Conservation (phyloP, 2,888 invertebrate genomes). For the Cephalotes varians region DNA sequence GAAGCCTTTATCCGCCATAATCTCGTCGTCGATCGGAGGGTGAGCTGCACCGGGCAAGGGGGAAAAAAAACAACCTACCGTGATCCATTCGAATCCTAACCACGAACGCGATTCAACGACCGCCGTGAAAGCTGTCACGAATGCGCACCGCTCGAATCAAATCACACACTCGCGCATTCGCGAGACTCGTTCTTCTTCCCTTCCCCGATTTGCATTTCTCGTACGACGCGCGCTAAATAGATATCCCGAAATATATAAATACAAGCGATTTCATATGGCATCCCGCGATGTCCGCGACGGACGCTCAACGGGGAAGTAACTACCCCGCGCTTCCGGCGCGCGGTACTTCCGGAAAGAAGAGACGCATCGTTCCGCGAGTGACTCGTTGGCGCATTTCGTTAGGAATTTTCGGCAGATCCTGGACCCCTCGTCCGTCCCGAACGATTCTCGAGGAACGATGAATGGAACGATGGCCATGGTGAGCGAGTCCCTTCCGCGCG, state of each 20-base stretch:
- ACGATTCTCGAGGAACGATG: slow-evolving; percentile 75
- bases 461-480: slow-evolving; percentile 84
- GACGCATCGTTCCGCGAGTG: not conserved
- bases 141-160: slow-evolving; percentile 59
- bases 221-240: not conserved
- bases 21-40: slow-evolving; percentile 12
- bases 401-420: not conserved
- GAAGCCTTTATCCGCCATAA: slow-evolving; percentile 75
- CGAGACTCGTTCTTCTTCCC: not conserved
- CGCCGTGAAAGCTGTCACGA: slow-evolving; percentile 35
- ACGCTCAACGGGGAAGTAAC: not conserved
- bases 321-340: slow-evolving; percentile 34
- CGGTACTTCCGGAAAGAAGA: slow-evolving; percentile 73
- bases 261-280: not conserved
- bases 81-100: slow-evolving; percentile 62
- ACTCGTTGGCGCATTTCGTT: not conserved
- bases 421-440: slow-evolving; percentile 46
- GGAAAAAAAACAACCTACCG: not conserved
- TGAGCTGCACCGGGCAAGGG: too few species aligned
- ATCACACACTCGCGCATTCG: not conserved
- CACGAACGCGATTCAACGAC: slow-evolving; percentile 56
- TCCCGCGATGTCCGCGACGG: not conserved
- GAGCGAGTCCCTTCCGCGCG: slow-evolving; percentile 60
- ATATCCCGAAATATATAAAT: not conserved
- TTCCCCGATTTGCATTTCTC: not conserved